Percentiles rank a stretch among this genome's conserved stretches.
These are phyloP conservation scores for Capitella teleta DNA, from an alignment of 1,140 invertebrate species.

Conservation along the genomic window DNA sequence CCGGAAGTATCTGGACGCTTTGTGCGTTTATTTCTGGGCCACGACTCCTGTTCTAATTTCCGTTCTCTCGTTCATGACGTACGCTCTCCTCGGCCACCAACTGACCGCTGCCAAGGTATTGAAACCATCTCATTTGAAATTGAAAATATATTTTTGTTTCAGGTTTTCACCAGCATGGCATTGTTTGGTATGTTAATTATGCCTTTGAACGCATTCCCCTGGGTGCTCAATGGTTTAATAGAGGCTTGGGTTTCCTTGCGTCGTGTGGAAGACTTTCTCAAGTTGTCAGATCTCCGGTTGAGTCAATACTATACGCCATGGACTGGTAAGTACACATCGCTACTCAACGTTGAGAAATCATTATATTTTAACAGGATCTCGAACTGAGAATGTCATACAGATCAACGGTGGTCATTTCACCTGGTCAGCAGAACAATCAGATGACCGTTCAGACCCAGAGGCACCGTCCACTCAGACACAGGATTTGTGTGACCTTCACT, in stretches of 20 bases:
- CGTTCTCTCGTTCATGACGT: constrained; percentile 79
- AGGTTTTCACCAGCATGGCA: constrained; percentile 86
- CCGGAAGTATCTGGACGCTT: constrained; percentile 93
- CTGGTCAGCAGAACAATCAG: too few species aligned
- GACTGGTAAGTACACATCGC: too few species aligned
- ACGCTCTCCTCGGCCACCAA: constrained; percentile 67
- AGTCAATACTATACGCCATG: too few species aligned
- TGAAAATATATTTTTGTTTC: too few species aligned
- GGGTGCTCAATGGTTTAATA: constrained; percentile 92
- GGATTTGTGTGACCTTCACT: too few species aligned
- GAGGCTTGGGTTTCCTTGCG: constrained; percentile 61
- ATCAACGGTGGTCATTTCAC: too few species aligned
- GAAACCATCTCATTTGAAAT: too few species aligned
- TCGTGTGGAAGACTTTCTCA: constrained; percentile 42
- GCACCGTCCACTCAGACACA: too few species aligned
- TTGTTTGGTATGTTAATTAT: constrained; percentile 90
- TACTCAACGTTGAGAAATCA: too few species aligned
- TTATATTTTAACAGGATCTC: too few species aligned
- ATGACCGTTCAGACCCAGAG: too few species aligned
- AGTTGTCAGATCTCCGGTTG: constrained; percentile 23
- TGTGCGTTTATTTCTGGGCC: constrained; percentile 98
- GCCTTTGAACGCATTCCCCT: constrained; percentile 93
- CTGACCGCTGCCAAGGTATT: constrained; percentile 76
- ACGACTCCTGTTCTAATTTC: constrained; percentile 93
- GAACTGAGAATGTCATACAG: too few species aligned